These are phyloP conservation scores for Sialia sialis DNA, from an alignment of 2,113 vertebrate genomes.

Conservation along the genomic window DNA sequence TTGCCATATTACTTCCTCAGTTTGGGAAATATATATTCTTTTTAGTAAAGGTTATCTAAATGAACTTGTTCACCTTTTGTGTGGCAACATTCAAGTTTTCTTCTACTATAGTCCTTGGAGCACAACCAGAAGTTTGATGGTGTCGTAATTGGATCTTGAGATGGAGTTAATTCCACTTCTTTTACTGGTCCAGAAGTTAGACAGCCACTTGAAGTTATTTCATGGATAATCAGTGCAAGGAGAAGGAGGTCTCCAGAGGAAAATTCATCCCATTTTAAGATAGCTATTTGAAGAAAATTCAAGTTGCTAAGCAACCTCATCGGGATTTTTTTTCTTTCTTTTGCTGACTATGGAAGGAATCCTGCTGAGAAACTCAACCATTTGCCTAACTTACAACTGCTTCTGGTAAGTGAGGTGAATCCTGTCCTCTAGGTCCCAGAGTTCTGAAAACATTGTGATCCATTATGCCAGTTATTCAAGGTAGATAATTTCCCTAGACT, in stretches of 20 bases:
- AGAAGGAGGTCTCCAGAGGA: conserved; percentile 2
- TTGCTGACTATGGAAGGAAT: neutral
- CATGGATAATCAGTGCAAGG: neutral
- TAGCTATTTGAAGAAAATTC: neutral
- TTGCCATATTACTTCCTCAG: neutral
- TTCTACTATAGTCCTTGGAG: neutral
- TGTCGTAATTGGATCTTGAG: neutral
- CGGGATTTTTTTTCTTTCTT: neutral
- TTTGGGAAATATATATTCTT: neutral
- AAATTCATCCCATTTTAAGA: conserved; percentile 6
- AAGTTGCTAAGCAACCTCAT: conserved; percentile 53
- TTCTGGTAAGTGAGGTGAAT: neutral
- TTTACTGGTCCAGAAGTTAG: neutral
- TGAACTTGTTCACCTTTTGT: neutral
- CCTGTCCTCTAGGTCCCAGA: neutral
- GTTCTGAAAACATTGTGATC: neutral
- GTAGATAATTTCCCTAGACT: neutral
- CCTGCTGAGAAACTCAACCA: neutral
- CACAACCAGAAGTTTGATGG: neutral
- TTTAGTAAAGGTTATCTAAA: neutral
- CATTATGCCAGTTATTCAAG: neutral
- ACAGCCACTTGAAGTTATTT: neutral
- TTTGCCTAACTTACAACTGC: neutral
- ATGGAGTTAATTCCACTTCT: neutral
- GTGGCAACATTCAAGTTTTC: neutral